phyloP scores from a whole-genome alignment of 2,113 vertebrate species.

The Alligator sinensis region DNA sequence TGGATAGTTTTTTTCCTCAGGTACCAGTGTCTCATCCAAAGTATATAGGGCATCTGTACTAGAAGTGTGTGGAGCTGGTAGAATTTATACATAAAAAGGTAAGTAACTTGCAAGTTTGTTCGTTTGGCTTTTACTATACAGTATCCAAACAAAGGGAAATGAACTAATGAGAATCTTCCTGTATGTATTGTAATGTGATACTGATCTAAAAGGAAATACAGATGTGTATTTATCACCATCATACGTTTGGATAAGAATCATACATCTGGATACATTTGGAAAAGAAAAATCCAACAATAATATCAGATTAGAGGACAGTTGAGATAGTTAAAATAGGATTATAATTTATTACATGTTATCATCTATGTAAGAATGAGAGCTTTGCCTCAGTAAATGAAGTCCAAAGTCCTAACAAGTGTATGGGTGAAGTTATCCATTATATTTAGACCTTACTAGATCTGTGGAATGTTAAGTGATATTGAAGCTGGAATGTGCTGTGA shows the following conservation, averaged over 20 bases:
- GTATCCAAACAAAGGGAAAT: background rate
- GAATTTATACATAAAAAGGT: background rate
- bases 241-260: background rate
- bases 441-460: too few species aligned
- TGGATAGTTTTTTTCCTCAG: background rate
- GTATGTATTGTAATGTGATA: constrained; percentile 25
- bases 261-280: background rate
- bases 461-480: too few species aligned
- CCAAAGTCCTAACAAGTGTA: background rate
- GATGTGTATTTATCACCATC: background rate
- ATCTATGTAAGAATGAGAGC: background rate
- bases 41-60: background rate
- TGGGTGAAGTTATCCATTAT: too few species aligned
- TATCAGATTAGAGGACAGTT: background rate
- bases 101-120: background rate
- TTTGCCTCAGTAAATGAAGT: background rate
- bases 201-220: constrained; percentile 37
- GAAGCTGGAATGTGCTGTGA: too few species aligned
- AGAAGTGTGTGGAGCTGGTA: background rate
- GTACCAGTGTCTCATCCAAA: background rate
- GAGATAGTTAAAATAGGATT: constrained; percentile 38
- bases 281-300: background rate
- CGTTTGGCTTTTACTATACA: background rate
- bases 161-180: constrained; percentile 20
- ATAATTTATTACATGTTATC: background rate